These are phyloP conservation scores for Polypterus bichir DNA, from an alignment of 2,113 vertebrate species.

Conservation along the genomic window DNA sequence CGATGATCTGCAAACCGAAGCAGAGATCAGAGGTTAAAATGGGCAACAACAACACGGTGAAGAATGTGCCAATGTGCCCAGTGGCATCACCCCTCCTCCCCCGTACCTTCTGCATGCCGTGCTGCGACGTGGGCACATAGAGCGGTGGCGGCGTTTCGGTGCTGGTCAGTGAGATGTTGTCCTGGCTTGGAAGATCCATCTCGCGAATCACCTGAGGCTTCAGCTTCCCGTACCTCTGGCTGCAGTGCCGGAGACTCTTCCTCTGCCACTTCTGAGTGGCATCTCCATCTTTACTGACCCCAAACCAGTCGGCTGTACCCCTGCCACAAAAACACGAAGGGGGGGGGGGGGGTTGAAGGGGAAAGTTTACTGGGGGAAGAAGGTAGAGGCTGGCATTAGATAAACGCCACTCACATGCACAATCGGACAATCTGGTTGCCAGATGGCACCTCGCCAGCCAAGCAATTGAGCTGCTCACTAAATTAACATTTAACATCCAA, in stretches of 20 bases:
- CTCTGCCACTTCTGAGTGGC: constrained; percentile 93
- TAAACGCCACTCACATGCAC: no score
- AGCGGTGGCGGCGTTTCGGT: constrained; percentile 88
- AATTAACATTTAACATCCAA: no score
- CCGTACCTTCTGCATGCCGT: constrained; percentile 88
- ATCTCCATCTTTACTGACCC: constrained; percentile 86
- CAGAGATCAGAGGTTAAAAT: constrained; percentile 9
- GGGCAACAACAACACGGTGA: neutral
- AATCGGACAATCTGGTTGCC: no score
- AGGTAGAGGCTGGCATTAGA: no score
- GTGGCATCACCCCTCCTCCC: no score
- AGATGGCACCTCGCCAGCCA: no score
- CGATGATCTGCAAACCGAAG: constrained; percentile 68
- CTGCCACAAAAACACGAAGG: constrained; percentile 45
- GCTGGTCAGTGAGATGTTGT: constrained; percentile 89
- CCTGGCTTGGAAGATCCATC: constrained; percentile 92
- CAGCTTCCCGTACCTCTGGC: constrained; percentile 86
- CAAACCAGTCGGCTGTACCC: constrained; percentile 96
- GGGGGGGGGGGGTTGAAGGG: no score
- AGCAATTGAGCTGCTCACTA: no score
- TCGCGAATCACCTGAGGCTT: constrained; percentile 90
- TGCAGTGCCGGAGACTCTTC: constrained; percentile 95
- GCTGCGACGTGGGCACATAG: constrained; percentile 77
- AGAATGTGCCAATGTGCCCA: no score
- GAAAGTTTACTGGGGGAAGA: no score